Conservation (phyloP, 2,888 invertebrate species). For the Pammene fasciana region DNA sequence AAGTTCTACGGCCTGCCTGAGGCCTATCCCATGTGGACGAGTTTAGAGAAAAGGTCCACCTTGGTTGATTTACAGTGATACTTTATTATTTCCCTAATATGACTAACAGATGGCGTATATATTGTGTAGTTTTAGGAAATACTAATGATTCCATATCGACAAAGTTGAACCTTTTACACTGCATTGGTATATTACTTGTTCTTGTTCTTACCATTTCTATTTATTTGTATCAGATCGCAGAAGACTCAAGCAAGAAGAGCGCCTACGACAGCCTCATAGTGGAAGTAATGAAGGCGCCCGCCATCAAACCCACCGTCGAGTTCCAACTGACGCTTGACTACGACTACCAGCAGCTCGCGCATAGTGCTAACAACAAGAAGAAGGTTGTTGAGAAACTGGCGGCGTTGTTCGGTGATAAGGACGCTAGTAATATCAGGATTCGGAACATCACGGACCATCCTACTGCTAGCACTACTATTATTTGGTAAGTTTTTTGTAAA, state of each 20-base stretch:
- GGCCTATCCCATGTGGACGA: too few relatives aligned
- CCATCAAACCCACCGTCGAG: conserved; percentile 87
- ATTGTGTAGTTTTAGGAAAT: too few relatives aligned
- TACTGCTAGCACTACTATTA: conserved; percentile 80
- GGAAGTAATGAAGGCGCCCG: conserved; percentile 86
- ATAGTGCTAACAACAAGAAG: conserved; percentile 88
- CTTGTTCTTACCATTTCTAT: background rate
- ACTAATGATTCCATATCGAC: too few relatives aligned
- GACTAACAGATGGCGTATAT: too few relatives aligned
- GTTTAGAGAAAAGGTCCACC: too few relatives aligned
- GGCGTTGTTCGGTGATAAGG: conserved; percentile 89
- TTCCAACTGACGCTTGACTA: conserved; percentile 91
- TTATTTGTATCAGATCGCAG: conserved; percentile 81
- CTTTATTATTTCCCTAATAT: too few relatives aligned
- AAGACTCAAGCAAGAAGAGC: conserved; percentile 88
- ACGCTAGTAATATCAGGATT: conserved; percentile 88
- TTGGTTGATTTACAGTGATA: too few relatives aligned
- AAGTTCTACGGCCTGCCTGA: too few relatives aligned
- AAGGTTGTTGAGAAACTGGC: conserved; percentile 92
- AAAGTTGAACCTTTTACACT: too few relatives aligned
- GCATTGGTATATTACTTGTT: too few relatives aligned
- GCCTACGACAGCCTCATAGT: conserved; percentile 92
- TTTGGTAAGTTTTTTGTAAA: too few relatives aligned
- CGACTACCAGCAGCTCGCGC: conserved; percentile 86
- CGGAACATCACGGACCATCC: conserved; percentile 87